Evolutionary conservation across 2,888 invertebrate species (phyloP).

Genomic region (Drosophila borborema): DNA sequence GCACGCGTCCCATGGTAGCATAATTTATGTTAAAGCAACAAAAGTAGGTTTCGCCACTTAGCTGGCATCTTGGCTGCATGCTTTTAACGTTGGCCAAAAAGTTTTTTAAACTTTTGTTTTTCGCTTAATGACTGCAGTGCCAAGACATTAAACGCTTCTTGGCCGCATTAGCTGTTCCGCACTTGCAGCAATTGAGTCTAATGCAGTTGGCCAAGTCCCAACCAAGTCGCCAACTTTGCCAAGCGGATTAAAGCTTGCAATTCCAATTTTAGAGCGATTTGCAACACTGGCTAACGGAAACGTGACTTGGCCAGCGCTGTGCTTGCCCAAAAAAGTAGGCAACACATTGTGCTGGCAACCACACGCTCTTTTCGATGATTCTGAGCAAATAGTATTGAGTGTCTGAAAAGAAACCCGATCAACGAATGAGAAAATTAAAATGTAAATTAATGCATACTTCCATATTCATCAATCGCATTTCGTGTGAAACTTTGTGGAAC

Average conservation of each 20-base stretch:
- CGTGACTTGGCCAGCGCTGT: slow-evolving; percentile 23
- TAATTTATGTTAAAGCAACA: slow-evolving; percentile 63
- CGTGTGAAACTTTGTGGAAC: background rate
- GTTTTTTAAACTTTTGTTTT: slow-evolving; percentile 54
- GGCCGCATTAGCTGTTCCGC: slow-evolving; percentile 71
- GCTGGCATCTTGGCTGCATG: slow-evolving; percentile 5
- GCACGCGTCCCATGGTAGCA: slow-evolving; percentile 25
- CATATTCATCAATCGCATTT: background rate
- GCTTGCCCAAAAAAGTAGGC: slow-evolving; percentile 20
- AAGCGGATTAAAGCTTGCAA: slow-evolving; percentile 35
- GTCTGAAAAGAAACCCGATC: background rate
- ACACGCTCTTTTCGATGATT: background rate
- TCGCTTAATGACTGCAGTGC: slow-evolving; percentile 72
- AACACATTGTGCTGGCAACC: slow-evolving; percentile 1
- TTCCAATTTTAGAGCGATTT: slow-evolving; percentile 46
- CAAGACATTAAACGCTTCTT: slow-evolving; percentile 74
- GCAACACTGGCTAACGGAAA: slow-evolving; percentile 24
- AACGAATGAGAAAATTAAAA: background rate
- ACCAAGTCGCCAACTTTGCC: slow-evolving; percentile 31
- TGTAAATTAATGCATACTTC: background rate
- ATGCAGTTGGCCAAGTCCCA: slow-evolving; percentile 63
- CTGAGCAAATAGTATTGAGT: background rate
- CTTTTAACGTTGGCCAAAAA: slow-evolving; percentile 41
- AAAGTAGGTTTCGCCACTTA: slow-evolving; percentile 48
- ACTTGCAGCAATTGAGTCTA: slow-evolving; percentile 44